A percentile compares a stretch with the other conserved stretches of the same genome.
Conservation (phyloP, 1,140 invertebrate genomes). For the Cheumatopsyche charites region DNA sequence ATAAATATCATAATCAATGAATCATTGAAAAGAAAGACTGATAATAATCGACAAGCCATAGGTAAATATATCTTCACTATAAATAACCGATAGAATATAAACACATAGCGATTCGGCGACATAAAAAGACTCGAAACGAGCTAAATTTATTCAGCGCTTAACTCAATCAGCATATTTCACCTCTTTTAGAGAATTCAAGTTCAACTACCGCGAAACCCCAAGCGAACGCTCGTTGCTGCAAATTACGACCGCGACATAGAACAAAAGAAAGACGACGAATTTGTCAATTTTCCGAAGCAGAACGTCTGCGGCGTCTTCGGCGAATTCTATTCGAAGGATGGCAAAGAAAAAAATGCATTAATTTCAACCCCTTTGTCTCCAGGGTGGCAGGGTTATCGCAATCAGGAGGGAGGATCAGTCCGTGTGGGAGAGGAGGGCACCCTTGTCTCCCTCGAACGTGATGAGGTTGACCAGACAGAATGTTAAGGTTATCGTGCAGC, state of each 20-base stretch:
- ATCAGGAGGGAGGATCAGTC: slow-evolving; percentile 93
- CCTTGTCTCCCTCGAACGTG: slow-evolving; percentile 92
- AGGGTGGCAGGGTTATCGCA: slow-evolving; percentile 73
- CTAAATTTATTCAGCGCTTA: slow-evolving; percentile 7
- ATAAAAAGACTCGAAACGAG: background rate
- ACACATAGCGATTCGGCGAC: no score
- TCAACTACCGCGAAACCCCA: slow-evolving; percentile 3
- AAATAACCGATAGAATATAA: no score
- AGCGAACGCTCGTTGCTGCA: slow-evolving; percentile 4
- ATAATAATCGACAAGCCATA: no score
- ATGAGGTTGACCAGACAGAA: slow-evolving; percentile 83
- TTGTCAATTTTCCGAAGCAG: no score
- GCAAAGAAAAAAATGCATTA: no score
- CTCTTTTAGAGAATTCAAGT: background rate
- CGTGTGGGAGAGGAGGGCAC: slow-evolving; percentile 97
- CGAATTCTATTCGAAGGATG: no score
- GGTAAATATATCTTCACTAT: no score
- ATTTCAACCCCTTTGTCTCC: slow-evolving; percentile 31
- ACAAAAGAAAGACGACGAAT: no score
- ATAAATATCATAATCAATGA: no score
- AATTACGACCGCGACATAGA: background rate
- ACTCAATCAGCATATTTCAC: slow-evolving; percentile 13
- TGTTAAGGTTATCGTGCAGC: slow-evolving; percentile 96
- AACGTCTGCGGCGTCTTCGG: no score
- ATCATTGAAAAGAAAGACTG: no score